phyloP scores from a whole-genome alignment of 2,797 vertebrate genomes.

The Brachyalestes nurse region DNA sequence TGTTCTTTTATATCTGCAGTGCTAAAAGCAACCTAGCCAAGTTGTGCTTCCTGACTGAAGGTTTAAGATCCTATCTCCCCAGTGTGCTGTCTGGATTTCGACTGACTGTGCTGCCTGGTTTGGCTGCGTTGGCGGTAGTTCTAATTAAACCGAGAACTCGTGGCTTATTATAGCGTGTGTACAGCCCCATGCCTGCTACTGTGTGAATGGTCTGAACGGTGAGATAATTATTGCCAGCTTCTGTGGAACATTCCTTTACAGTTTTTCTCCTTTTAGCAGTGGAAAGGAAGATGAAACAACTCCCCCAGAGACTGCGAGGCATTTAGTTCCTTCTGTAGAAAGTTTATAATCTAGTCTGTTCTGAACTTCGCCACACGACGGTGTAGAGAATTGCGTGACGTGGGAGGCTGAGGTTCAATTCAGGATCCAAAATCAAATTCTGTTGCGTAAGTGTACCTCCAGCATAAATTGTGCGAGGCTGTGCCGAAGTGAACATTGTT shows the following conservation, averaged over 20 bases:
- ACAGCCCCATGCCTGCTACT: conserved; percentile 26
- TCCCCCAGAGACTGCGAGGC: conserved; percentile 50
- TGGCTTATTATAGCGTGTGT: conserved; percentile 52
- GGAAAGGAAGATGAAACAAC: conserved; percentile 48
- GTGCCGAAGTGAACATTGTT: conserved; percentile 16
- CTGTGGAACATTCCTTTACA: conserved; percentile 47
- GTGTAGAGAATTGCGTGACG: conserved; percentile 30
- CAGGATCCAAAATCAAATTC: conserved; percentile 40
- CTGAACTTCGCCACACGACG: conserved; percentile 9
- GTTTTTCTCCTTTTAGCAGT: conserved; percentile 51
- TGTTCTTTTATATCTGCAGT: not conserved
- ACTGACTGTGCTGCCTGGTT: conserved; percentile 11
- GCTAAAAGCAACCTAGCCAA: conserved; percentile 13
- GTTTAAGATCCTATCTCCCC: conserved; percentile 2
- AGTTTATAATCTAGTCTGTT: conserved; percentile 43
- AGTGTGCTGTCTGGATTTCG: conserved; percentile 5
- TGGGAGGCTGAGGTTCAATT: conserved; percentile 23
- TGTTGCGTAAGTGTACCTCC: conserved; percentile 35
- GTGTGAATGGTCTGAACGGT: conserved; percentile 36
- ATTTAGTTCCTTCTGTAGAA: conserved; percentile 53
- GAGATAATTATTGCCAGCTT: conserved; percentile 57
- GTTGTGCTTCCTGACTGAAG: conserved; percentile 6
- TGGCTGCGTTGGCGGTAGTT: conserved; percentile 44
- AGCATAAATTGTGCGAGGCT: conserved; percentile 22
- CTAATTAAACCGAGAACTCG: conserved; percentile 56